A percentile compares a stretch with the other conserved stretches of the same genome.
phyloP scores from a whole-genome alignment of 2,113 vertebrate species.

The Bostrychus sinensis region DNA sequence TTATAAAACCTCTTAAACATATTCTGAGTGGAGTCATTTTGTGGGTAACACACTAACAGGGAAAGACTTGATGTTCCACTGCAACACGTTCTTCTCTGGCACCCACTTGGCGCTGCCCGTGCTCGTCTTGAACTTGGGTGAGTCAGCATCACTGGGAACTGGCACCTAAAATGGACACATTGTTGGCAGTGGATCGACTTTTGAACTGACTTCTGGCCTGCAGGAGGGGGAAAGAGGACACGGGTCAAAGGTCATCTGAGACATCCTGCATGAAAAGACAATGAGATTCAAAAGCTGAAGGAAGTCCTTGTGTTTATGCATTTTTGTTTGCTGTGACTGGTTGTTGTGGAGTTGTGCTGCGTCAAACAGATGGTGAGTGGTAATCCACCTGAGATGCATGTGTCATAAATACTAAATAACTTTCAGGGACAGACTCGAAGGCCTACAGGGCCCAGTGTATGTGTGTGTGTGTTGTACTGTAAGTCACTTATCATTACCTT shows the following conservation, averaged over 20 bases:
- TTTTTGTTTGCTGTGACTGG: slow-evolving; percentile 11
- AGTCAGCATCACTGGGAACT: slow-evolving; percentile 84
- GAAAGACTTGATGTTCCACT: slow-evolving; percentile 85
- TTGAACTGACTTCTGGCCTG: slow-evolving; percentile 85
- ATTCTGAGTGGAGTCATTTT: background rate
- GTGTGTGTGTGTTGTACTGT: slow-evolving; percentile 15
- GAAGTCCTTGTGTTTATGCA: slow-evolving; percentile 21
- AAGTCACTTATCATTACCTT: slow-evolving; percentile 75
- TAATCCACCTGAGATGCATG: slow-evolving; percentile 25
- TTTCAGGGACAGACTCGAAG: slow-evolving; percentile 2
- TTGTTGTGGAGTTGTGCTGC: background rate
- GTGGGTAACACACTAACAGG: slow-evolving; percentile 71
- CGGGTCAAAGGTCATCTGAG: slow-evolving; percentile 26
- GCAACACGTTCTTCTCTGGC: slow-evolving; percentile 81
- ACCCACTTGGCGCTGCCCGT: slow-evolving; percentile 82
- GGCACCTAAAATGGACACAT: slow-evolving; percentile 82
- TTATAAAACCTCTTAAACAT: background rate
- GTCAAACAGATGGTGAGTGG: slow-evolving; percentile 41
- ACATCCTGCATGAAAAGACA: slow-evolving; percentile 3
- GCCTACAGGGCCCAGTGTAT: background rate
- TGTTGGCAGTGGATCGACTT: slow-evolving; percentile 83
- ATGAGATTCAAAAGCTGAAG: slow-evolving; percentile 1
- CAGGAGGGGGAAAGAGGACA: slow-evolving; percentile 13
- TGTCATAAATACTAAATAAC: slow-evolving; percentile 41
- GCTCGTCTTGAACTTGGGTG: slow-evolving; percentile 85